These are phyloP conservation scores for Lasiommata megera DNA, from an alignment of 2,888 invertebrate genomes.

Conservation along the genomic window DNA sequence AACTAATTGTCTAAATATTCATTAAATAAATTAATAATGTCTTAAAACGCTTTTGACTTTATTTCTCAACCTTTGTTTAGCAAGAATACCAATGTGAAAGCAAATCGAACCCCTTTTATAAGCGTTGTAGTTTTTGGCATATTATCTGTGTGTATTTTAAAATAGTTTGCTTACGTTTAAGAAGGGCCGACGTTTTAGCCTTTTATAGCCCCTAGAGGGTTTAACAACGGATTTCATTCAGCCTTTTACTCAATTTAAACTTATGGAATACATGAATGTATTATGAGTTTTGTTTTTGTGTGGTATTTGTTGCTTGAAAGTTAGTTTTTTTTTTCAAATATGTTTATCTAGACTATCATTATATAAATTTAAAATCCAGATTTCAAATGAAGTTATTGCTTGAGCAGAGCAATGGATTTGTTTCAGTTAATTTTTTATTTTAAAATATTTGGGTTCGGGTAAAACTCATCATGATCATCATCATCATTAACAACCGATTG, in stretches of 20 bases:
- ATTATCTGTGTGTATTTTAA: neutral
- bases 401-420: too few relatives aligned
- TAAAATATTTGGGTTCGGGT: too few relatives aligned
- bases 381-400: too few relatives aligned
- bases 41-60: too few relatives aligned
- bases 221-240: neutral
- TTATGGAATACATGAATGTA: slow-evolving; percentile 6
- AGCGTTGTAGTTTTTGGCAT: neutral
- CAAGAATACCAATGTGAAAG: neutral
- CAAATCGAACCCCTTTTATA: neutral
- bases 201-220: neutral
- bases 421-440: too few relatives aligned
- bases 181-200: neutral
- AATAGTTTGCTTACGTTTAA: neutral
- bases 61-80: neutral
- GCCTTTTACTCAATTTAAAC: slow-evolving; percentile 7
- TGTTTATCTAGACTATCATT: too few relatives aligned
- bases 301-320: neutral
- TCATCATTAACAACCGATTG: too few relatives aligned
- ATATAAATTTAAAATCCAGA: too few relatives aligned
- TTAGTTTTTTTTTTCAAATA: too few relatives aligned
- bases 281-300: slow-evolving; percentile 6
- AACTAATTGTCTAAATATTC: too few relatives aligned
- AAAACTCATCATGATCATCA: too few relatives aligned
- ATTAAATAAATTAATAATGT: too few relatives aligned